A percentile compares a stretch with the other conserved stretches of the same genome.
Conservation (phyloP, 2,113 vertebrate species). For the Alouatta palliata region DNA sequence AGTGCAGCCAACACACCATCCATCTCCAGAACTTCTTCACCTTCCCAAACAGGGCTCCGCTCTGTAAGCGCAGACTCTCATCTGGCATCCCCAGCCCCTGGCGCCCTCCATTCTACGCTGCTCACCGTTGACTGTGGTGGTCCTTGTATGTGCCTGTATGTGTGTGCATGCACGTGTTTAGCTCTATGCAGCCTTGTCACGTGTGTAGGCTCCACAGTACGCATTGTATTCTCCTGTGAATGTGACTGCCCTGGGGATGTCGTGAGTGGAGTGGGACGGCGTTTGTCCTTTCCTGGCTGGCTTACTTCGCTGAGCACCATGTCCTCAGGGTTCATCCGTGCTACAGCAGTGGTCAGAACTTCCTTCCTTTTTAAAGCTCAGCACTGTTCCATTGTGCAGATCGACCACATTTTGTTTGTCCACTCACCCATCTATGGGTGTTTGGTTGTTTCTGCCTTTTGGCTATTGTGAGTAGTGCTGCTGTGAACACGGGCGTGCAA, state of each 20-base stretch:
- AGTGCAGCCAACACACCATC: background rate
- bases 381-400: background rate
- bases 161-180: background rate
- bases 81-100: accelerated
- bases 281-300: background rate
- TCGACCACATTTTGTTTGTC: background rate
- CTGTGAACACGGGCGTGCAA: background rate
- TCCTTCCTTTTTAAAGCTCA: background rate
- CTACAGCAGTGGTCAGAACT: background rate
- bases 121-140: too few species aligned
- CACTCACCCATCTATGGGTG: accelerated
- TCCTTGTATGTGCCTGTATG: background rate
- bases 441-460: background rate
- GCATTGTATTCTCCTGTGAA: background rate
- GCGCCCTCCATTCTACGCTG: accelerated
- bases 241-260: background rate
- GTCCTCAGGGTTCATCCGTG: background rate
- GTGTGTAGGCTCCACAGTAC: background rate
- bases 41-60: background rate
- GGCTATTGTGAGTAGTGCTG: background rate
- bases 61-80: background rate
- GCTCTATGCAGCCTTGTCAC: background rate
- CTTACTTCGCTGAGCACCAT: background rate
- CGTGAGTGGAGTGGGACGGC: accelerated
- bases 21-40: background rate